Evolutionary conservation across 2,888 invertebrate species (phyloP), one percentile per base, ranked within the genome.

Genomic region (Caenorhabditis macrosperma): DNA sequence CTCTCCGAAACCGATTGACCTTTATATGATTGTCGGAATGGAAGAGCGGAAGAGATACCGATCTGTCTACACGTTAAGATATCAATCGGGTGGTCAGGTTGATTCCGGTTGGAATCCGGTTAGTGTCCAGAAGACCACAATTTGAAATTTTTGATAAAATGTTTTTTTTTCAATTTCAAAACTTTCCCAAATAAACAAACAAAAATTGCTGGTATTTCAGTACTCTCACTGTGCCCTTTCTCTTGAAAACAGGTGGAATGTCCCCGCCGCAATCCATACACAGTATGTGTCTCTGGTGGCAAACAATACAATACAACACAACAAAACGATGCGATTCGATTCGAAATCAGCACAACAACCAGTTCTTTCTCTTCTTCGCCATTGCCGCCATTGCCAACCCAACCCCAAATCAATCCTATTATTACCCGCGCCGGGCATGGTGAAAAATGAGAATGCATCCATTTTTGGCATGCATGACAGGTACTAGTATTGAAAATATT

Each of bases 331-430:
- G n/a, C n/a, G n/a, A n/a, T n/a, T n/a, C n/a, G n/a, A n/a, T n/a
- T n/a, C 33, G 33, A 33, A 33, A 33, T 66, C 55, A 52, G 41
- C 54, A 38, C 54, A 66, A 66, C 48, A 69, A 69, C 50, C 69
- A 57, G 60, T 57, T 60, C 26, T 59, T 59, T 50, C 57, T 52
- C 20, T 17, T 26, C 41, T 59, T 68, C 59, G n/a, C n/a, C n/a
- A n/a, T n/a, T n/a, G n/a, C n/a, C 50, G 2, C 20, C 46, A 67
- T 55, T 44, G 2, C 38, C 50, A 6, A 46, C n/a, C 22, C 57
- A 67, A 57, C 67, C 48, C 10, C 41, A 41, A 41, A 68, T 69
- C 69, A 69, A 69, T 69, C 69, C 69, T 69, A 69, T 69, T 69
- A 69, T 69, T 69, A 52, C 69, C 41, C 38, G n/a, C n/a, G n/a